Percentiles rank a stretch among this genome's conserved stretches.
Conservation (phyloP, 2,797 vertebrate species). For the Stomatorhinus walkeri region DNA sequence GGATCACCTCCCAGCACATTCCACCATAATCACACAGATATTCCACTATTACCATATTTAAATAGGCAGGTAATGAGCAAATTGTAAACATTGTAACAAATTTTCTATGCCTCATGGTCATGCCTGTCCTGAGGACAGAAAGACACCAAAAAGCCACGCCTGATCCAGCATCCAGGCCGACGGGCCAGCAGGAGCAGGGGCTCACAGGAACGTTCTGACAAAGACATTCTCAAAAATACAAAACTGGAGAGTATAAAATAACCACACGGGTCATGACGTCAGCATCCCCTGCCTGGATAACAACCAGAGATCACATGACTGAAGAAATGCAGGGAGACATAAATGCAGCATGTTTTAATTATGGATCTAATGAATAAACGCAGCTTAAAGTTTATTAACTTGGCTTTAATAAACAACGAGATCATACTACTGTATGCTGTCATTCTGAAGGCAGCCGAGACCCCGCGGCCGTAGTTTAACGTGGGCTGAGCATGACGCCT, state of each 20-base stretch:
- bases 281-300: neutral
- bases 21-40: neutral
- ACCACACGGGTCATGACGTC: neutral
- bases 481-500: neutral
- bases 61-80: neutral
- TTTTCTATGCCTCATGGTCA: neutral
- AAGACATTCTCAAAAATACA: neutral
- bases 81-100: neutral
- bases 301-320: neutral
- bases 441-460: neutral
- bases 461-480: neutral
- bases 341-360: neutral
- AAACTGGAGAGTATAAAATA: neutral
- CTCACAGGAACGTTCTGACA: neutral
- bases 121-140: neutral
- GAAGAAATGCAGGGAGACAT: neutral
- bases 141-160: neutral
- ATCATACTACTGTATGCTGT: neutral
- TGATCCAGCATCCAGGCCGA: neutral
- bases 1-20: neutral
- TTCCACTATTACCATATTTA: neutral
- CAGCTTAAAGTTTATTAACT: neutral
- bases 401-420: neutral
- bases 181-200: neutral
- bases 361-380: neutral